phyloP scores from a whole-genome alignment of 2,113 vertebrate genomes.

The Cryptomyrus ogoouensis region DNA sequence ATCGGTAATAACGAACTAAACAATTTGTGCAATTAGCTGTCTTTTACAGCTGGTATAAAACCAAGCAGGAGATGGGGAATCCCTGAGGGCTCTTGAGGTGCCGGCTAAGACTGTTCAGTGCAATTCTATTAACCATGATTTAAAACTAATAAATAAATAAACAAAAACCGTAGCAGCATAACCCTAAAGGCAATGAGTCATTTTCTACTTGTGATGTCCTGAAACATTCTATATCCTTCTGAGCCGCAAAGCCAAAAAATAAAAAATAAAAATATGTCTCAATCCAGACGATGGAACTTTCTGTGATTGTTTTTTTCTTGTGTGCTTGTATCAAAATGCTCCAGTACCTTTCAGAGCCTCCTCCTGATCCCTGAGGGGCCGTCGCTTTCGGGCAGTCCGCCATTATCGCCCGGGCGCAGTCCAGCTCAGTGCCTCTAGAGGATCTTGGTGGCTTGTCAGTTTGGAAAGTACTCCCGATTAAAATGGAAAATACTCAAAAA shows the following conservation, averaged over 20 bases:
- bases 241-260: background rate
- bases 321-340: conserved; percentile 2
- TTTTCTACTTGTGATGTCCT: background rate
- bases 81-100: background rate
- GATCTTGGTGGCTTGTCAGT: background rate
- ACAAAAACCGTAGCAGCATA: background rate
- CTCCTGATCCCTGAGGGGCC: background rate
- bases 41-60: background rate
- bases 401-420: background rate
- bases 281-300: background rate
- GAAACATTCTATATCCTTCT: background rate
- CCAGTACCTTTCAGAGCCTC: background rate
- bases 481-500: background rate
- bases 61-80: no score
- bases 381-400: background rate
- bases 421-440: background rate
- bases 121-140: background rate
- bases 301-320: background rate
- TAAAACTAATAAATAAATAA: background rate
- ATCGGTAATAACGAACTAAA: background rate
- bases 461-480: background rate
- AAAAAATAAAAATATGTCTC: background rate
- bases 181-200: background rate
- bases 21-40: background rate
- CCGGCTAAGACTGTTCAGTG: background rate